Conservation (phyloP, 2,797 vertebrate species). For the Pangasius djambal region DNA sequence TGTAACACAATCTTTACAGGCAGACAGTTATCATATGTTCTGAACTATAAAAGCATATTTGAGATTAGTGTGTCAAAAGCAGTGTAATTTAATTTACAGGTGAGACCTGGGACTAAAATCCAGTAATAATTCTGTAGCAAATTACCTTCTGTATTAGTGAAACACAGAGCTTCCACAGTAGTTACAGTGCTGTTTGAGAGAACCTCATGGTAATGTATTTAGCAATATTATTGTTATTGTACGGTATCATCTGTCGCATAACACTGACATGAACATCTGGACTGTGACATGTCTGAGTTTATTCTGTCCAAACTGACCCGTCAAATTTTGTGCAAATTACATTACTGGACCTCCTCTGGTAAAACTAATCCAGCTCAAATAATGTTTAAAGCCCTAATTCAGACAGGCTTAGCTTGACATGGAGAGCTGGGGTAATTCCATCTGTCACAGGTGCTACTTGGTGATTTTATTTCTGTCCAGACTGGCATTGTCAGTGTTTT, state of each 20-base stretch:
- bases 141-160: background rate
- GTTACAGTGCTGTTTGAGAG: background rate
- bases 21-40: background rate
- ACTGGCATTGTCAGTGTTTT: background rate
- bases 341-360: background rate
- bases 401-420: background rate
- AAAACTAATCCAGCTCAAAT: background rate
- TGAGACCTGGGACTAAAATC: background rate
- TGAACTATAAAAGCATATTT: background rate
- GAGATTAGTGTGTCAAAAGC: background rate
- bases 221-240: background rate
- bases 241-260: background rate
- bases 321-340: background rate
- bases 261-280: background rate
- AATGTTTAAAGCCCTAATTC: background rate
- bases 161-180: background rate
- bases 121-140: background rate
- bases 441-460: background rate
- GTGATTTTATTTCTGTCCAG: slow-evolving; percentile 8
- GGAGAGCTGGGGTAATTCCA: background rate
- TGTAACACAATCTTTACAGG: background rate
- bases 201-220: background rate
- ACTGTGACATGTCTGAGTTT: background rate
- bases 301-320: background rate
- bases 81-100: background rate